phyloP scores from a whole-genome alignment of 2,888 invertebrate species.

The Nemotelus pantherinus region DNA sequence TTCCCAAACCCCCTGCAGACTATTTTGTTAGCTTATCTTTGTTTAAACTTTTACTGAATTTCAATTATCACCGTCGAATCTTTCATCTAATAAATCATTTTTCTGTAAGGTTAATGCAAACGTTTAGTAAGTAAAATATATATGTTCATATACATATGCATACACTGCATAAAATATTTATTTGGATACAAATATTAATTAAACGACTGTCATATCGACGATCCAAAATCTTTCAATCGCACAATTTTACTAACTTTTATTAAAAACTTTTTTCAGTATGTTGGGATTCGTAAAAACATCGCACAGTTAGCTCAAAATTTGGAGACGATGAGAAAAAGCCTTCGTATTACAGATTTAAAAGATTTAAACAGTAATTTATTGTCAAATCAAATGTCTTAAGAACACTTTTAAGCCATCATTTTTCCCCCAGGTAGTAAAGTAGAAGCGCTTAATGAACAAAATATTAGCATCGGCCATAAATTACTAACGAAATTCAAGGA shows the following conservation, averaged over 20 bases:
- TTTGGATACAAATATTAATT: too few species aligned
- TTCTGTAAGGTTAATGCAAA: too few species aligned
- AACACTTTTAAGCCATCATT: background rate
- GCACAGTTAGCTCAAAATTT: slow-evolving; percentile 60
- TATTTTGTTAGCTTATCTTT: too few species aligned
- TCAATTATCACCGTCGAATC: too few species aligned
- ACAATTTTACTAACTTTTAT: background rate
- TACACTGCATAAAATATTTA: too few species aligned
- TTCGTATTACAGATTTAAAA: slow-evolving; percentile 61
- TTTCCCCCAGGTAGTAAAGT: slow-evolving; percentile 60
- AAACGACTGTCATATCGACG: too few species aligned
- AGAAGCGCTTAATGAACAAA: slow-evolving; percentile 61
- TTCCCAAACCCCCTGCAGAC: too few species aligned
- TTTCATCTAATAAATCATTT: too few species aligned
- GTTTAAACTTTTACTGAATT: too few species aligned
- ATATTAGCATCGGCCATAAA: slow-evolving; percentile 60
- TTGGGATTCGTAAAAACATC: slow-evolving; percentile 60
- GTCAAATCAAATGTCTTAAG: background rate
- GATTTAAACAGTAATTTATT: slow-evolving; percentile 59
- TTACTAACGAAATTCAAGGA: slow-evolving; percentile 62
- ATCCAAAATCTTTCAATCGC: too few species aligned
- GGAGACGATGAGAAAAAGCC: slow-evolving; percentile 62
- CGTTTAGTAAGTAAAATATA: too few species aligned
- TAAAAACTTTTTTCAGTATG: slow-evolving; percentile 56
- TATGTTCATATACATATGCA: too few species aligned